Evolutionary conservation across 2,888 invertebrate species (phyloP), one percentile per base, ranked within the genome.

Genomic region (Sturmia bella): DNA sequence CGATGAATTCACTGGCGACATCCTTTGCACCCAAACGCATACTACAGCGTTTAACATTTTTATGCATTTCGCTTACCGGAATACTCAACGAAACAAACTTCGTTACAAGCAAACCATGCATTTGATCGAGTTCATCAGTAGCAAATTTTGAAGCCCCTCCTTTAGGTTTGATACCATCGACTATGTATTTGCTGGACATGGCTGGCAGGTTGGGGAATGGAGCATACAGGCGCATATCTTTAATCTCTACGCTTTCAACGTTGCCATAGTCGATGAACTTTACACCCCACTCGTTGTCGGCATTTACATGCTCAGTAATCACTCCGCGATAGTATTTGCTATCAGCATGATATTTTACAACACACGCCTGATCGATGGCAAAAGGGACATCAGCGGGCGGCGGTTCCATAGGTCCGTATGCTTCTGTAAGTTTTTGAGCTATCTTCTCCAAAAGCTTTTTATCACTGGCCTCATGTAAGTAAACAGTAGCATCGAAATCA

Each of bases 181-280:
- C 91, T 12, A 91, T 85, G 84, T 95, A 94, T 86, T 92, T 93
- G 56, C 92, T 92, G 0, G 94, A 93, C 88, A 95, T 93, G 13
- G 93, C 92, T 0, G 95, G 95, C 73, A 96, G 91, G 63, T 95
- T 91, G 0, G 93, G 91, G 56, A 94, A 92, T 5, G 94, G 92
- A 1, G 94, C 92, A 84, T 92, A 92, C 83, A 93, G 94, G 19
- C 94, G 92, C 64, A 97, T 86, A 68, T 94, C 92, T 1, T 91
- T 88, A 13, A 92, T 91, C 0, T 91, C 85, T 75, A 95, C 93
- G 0, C 89, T 88, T 89, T 97, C 97, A 48, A 93, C 91, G 87
- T 96, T 97, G 0, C 97, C 97, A 87, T 95, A 97, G 91, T 97
- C 97, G 1, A 97, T 92, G 90, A 96, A 96, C 66, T 93, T 91